phyloP scores from a whole-genome alignment of 2,113 vertebrate species.

The Microcebus griseorufus region DNA sequence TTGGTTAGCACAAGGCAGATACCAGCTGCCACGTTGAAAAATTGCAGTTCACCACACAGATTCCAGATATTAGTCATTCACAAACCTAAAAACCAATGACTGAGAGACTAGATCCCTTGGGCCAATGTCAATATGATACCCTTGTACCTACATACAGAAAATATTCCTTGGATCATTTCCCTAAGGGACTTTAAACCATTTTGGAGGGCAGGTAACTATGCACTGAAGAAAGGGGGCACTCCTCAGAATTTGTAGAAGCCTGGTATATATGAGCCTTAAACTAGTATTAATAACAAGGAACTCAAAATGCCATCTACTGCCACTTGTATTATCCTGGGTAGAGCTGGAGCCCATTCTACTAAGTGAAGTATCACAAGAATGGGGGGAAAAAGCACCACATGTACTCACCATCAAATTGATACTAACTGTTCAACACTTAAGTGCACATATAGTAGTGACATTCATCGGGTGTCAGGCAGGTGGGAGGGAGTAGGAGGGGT shows the following conservation, averaged over 20 bases:
- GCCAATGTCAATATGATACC: background rate
- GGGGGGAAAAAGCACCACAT: too few relatives aligned
- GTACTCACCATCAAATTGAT: too few relatives aligned
- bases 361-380: too few relatives aligned
- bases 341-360: too few relatives aligned
- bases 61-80: background rate
- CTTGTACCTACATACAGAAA: background rate
- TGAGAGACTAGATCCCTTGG: background rate
- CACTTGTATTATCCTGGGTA: too few relatives aligned
- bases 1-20: background rate
- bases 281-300: background rate
- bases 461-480: too few relatives aligned
- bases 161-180: background rate
- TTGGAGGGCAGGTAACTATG: background rate
- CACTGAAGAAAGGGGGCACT: background rate
- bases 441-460: too few relatives aligned
- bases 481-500: too few relatives aligned
- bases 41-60: background rate
- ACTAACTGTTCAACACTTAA: too few relatives aligned
- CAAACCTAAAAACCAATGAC: background rate
- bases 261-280: background rate
- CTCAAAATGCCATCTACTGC: background rate
- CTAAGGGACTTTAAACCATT: background rate
- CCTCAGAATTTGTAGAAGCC: background rate
- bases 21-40: background rate